Evolutionary conservation across 2,888 invertebrate species (phyloP), one percentile per base, ranked within the genome.

Genomic region (Aplocera efformata): DNA sequence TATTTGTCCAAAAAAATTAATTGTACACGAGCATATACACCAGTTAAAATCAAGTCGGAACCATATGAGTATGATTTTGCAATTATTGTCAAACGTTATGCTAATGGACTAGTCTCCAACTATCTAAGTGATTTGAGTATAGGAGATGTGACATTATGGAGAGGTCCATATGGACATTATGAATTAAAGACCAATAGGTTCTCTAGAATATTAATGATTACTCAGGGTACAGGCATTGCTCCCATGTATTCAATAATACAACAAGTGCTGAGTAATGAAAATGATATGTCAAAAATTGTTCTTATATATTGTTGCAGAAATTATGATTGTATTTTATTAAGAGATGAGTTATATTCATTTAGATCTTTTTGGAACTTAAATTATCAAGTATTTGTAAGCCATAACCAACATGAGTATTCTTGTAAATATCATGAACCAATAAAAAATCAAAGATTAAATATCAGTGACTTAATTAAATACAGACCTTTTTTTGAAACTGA

Each of bases 221-320:
- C 92, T 29, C 94, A 94, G 65, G 95, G 95, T 0, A 93, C 94
- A 11, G 95, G 94, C 0, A 90, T 95, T 48, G 91, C 94, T 9
- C 93, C 95, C 13, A 89, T 94, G 60, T 85, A 90, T 56, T 85
- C 91, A 8, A 88, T 95, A 7, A 89, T 94, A 33, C 74, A 89
- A 20, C 70, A 81, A 23, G 88, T 94, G 48, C 59, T 95, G 32
- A 64, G 82, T 10, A 90, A 95, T 75, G 93, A 93, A 52, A 89
- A 91, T 17, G 93, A 94, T 60, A 90, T 92, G 56, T 92, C 92
- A 0, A 82, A 88, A 64, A 64, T 95, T 23, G 71, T 83, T 38
- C 82, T 95, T 48, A 71, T 90, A 39, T 93, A 90, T 61, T 92
- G 93, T 57, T 93, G 92, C 64, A 72, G 80, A 51, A 82, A 78